Evolutionary conservation across 2,113 vertebrate genomes (phyloP), one percentile per base, ranked within the genome.

Genomic region (Solea solea): DNA sequence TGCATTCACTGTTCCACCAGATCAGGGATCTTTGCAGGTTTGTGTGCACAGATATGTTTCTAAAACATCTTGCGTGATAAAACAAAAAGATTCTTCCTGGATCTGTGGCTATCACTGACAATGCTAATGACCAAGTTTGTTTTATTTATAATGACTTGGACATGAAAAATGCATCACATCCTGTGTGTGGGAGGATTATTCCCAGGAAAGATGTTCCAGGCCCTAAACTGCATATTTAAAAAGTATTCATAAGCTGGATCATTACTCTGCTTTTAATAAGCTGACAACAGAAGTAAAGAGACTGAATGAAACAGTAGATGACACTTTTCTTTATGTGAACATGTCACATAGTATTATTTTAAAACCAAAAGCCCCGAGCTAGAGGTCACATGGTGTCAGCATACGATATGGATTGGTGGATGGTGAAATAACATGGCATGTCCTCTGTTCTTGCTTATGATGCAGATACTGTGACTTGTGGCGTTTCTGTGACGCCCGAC

Each of bases 361-460:
- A 52, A 48, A 73, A 74, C 60, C 59, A 69, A 60, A 72, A 77
- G 69, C 73, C 89, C 45, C 12, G 9, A 81, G 21, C 56, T 53
- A 34, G 76, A 81, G 50, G 9, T 8, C 52, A 57, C 48, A 77
- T 68, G 65, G 73, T 72, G 69, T 80, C 77, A 81, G 68, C 62
- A 60, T 73, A 62, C 69, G 59, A 3, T 4, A 5, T 45, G 51
- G 45, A 76, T 73, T 64, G 50, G 69, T 49, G 48, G 80, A 88
- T 72, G 45, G 59, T 85, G 85, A 89, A 84, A 78, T 61, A 78
- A 72, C 72, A 55, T 82, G 84, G 79, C 86, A 59, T 77, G 82
- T 73, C 86, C 87, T 85, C 78, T 81, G 64, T 81, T 84, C 57
- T 67, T 75, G 81, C 76, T 82, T 77, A 51, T 48, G 21, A 76